Base-by-base conservation (phyloP, 2,113 vertebrate genomes). In the Aramus guarauna region DNA sequence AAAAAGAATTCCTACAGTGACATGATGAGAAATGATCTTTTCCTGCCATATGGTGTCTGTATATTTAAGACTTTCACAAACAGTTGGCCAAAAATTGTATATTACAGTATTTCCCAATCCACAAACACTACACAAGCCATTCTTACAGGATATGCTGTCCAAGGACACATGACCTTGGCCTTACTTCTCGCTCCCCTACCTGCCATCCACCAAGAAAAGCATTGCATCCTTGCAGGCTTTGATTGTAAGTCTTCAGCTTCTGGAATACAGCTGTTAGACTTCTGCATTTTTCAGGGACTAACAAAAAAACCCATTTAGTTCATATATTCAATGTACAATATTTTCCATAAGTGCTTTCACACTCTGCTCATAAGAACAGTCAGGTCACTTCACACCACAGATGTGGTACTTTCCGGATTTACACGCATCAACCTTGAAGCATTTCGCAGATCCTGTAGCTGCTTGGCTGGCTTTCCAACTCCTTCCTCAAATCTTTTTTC, bases 381-480 rank as follows among this genome's bases (percentile, higher is more conserved):
- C 14, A 12, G 32, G 43, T 43, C 77, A 60, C 39, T 64, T 98
- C 97, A 99, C 90, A 99, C 99, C 93, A 99, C 97, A 7, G 99
- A 99, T 2, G 98, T 99, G 53, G 99, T 99, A 95, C 99, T 99
- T 89, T 99, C 99, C 0, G 99, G 99, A 69, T 99, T 99, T 76
- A 99, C 96, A 9, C 99, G 98, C 41, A 99, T 97, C 15, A 99
- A 69, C 71, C 99, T 98, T 6, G 98, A 99, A 85, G 98, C 98
- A 88, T 99, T 99, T 95, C 99, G 98, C 96, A 99, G 97, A 96
- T 99, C 99, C 96, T 99, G 99, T 69, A 99, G 98, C 93, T 99
- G 99, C 79, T 99, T 99, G 96, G 99, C 99, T 8, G 99, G 99
- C 79, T 99, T 99, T 29, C 99, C 99, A 82, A 99, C 99, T 16